These are phyloP conservation scores for Scolanthus callimorphus DNA, from an alignment of 92 coral and sea anemone genomes.

Conservation along the genomic window DNA sequence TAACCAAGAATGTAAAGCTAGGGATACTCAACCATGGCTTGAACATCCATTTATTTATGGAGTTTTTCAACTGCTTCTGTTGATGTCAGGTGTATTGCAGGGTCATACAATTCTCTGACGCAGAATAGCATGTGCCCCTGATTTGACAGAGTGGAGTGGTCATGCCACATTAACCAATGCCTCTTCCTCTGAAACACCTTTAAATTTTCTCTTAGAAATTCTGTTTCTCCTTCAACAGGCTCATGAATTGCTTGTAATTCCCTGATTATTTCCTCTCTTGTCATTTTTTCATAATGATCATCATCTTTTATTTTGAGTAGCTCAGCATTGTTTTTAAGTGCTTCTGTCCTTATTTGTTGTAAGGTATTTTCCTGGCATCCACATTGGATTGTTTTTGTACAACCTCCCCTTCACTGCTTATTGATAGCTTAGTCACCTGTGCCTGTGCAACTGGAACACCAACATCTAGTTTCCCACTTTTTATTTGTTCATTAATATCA, in stretches of 20 bases:
- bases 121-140: conserved; percentile 36
- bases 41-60: conserved; percentile 8
- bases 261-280: conserved; percentile 22
- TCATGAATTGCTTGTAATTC: conserved; percentile 31
- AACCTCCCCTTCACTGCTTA: conserved; percentile 19
- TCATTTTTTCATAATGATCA: conserved; percentile 14
- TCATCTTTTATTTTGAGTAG: conserved; percentile 30
- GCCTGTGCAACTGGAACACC: conserved; percentile 35
- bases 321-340: conserved; percentile 15
- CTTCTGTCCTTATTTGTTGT: conserved; percentile 29
- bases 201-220: conserved; percentile 2
- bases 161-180: conserved; percentile 31
- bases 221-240: conserved; percentile 6
- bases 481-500: conserved; percentile 16
- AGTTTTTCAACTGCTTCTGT: background rate
- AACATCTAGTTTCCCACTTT: conserved; percentile 25
- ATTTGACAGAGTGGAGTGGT: conserved; percentile 24
- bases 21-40: conserved; percentile 19
- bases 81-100: conserved; percentile 11
- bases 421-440: conserved; percentile 20
- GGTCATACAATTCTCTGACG: conserved; percentile 29
- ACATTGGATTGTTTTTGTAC: conserved; percentile 22
- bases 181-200: conserved; percentile 3
- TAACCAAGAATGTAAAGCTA: conserved; percentile 8
- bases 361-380: conserved; percentile 44